Evolutionary conservation across 2,113 vertebrate species (phyloP), one percentile per base, ranked within the genome.

Genomic region (Platycercus adscitus): DNA sequence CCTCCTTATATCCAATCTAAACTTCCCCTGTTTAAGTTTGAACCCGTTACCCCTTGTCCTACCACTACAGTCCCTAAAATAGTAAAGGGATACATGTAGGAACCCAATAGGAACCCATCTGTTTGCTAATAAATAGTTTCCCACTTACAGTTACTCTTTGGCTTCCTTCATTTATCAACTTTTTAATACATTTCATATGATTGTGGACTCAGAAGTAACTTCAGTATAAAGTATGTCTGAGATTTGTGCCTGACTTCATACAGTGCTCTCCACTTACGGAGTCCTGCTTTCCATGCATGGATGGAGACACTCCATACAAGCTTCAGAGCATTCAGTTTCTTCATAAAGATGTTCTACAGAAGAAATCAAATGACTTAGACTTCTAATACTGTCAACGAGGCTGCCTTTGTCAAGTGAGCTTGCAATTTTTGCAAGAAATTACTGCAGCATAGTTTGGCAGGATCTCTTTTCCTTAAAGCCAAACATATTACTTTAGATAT

Each of bases 361-460:
- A n/a, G 16, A 58, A 56, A 26, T 63, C 66, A 80, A 76, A 73
- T 73, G 5, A 58, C 79, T 73, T 77, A 78, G 64, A 24, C 46
- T 86, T 90, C 50, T 81, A 92, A 46, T 86, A 29, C 43, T 70
- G 43, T 78, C 68, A 83, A 41, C 9, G 15, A 11, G 3, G 0
- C 46, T 82, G 49, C 68, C 63, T 92, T 92, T 3, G 1, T 88
- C 72, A 84, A 81, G 15, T 65, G 47, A 83, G 77, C 68, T 60
- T 83, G 71, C 73, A 91, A 71, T 93, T 91, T 95, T 81, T 91
- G 50, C 71, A 70, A 70, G 68, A 88, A 95, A 69, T 81, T 1
- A 58, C 41, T 60, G 80, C 53, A 89, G 35, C 72, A 81, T 68
- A 55, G 37, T 77, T 89, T 75, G 63, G 83, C 89, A 81, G 49